Base-by-base conservation (phyloP, 2,113 vertebrate genomes). In the Zingel zingel region DNA sequence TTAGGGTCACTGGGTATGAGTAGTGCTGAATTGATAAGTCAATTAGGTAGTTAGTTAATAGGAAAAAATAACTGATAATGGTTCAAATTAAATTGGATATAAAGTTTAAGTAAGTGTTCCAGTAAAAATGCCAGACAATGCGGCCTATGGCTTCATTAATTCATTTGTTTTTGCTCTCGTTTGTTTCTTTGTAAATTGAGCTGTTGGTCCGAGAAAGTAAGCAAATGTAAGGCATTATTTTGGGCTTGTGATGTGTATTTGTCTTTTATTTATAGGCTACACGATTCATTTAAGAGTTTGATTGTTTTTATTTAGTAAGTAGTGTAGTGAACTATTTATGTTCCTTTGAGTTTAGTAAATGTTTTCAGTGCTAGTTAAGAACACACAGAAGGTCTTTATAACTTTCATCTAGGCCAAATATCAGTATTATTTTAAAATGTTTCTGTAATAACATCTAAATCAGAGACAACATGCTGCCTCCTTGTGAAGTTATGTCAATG, bases 1-100 rank as follows among this genome's bases (percentile, higher is more conserved):
- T 57, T 54, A 25, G 5, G 30, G 74, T 68, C 27, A 43, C 43
- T 43, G 48, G 16, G 23, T 67, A 45, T 47, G 67, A 77, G 45
- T 25, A 30, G 21, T 65, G 14, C 71, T 79, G 45, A 51, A 27
- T 68, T 63, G 16, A 65, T 45, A 18, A 5, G 27, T 62, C 58
- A 58, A 25, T 62, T 36, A 48, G 54, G 54, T 78, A 27, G 48
- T 72, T 50, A 33, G 61, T 43, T 39, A 5, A 36, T 59, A 30
- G 65, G 4, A 56, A 53, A 56, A 23, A n/a, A n/a, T 23, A 45
- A 69, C 9, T 75, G 18, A 9, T 45, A 47, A 48, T 63, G 23
- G 63, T 48, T 47, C 7, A 23, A 33, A 33, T 57, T 2, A 48
- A 71, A 51, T 13, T 30, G 4, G 25, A 36, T 65, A 25, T 64